Base-by-base conservation (phyloP, 35 echinoderm and acorn worm species). In the Patiria miniata region DNA sequence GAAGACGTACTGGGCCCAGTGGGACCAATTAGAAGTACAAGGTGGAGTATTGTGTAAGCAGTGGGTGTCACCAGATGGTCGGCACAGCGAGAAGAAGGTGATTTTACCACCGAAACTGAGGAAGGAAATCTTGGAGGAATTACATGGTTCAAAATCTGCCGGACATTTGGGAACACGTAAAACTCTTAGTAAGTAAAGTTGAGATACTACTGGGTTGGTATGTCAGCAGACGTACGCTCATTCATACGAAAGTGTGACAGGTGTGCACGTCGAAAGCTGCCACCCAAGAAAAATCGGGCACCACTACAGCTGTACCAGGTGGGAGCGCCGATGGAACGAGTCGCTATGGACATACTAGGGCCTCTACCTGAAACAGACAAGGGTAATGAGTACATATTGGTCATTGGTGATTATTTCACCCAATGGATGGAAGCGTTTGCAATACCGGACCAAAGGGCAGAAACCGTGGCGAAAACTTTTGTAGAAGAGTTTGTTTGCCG, bases 391-490 rank as follows among this genome's bases (percentile, higher is more conserved):
- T 89, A 88, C 53, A 89, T 93, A 7, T 23, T 93, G 16, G 91
- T 89, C 16, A 81, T 93, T 18, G 86, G 85, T 19, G 91, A 93
- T 60, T 93, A 93, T 29, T 93, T 82, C 36, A 84, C 80, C 56
- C 86, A 80, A 59, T 91, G 83, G 90, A 91, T 83, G 44, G 83
- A 85, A 23, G 78, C 89, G 8, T 89, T 84, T 78, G 34, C 86
- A 0, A 4, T 84, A 14, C 80, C 65, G 6, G 76, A 89, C 54
- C 61, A 89, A 39, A 68, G 19, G 17, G 80, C 86, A 8, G 78
- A 89, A 18, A 89, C 81, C 6, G 79, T 89, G 7, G 81, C 81
- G 0, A 73, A 32, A n/a, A 86, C 73, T 14, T 77, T 94, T 30
- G 92, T 94, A 36, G 87, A 94, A 36, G 40, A 90, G 28, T 90